Base-by-base conservation (phyloP, 2,113 vertebrate species). In the Cygnus buccinator region DNA sequence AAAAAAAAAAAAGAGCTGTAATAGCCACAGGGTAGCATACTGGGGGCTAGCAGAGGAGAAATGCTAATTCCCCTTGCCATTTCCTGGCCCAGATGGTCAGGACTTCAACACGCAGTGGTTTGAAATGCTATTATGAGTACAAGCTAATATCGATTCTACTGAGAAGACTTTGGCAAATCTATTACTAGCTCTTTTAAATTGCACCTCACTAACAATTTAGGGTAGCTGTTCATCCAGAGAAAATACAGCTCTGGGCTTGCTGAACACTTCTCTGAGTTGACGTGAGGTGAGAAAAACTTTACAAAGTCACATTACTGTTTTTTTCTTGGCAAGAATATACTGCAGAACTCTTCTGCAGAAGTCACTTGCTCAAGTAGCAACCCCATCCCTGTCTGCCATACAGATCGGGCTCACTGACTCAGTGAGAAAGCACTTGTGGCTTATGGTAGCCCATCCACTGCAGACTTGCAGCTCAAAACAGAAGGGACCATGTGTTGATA, bases 1-100 rank as follows among this genome's bases (percentile, higher is more conserved):
- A 37, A 37, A 8, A 37, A 44, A 44, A 44, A 92, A 86, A 93
- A 75, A 93, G 54, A 73, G 31, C 55, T 90, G 50, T 89, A 95
- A 89, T 91, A 95, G 93, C 95, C 89, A 94, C 55, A 67, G 94
- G 92, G 94, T 90, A 93, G 74, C 78, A 91, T 84, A 83, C 71
- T 71, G 71, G 89, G 81, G 89, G 81, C 78, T 89, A 94, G 37
- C 81, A 93, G 84, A 91, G 87, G 57, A 94, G 93, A 94, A 96
- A 91, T 83, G 33, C 72, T 95, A 94, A 96, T 96, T 90, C 91
- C 62, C 84, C 85, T 65, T 84, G 71, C 90, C 84, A 72, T 89
- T 97, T 90, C 63, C 92, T 94, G 90, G 92, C 93, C 95, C 97
- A 96, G 93, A 95, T 96, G 92, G 96, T 94, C 92, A 95, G 95